Evolutionary conservation across 2,888 invertebrate genomes (phyloP).

Genomic region (Metellina segmentata): DNA sequence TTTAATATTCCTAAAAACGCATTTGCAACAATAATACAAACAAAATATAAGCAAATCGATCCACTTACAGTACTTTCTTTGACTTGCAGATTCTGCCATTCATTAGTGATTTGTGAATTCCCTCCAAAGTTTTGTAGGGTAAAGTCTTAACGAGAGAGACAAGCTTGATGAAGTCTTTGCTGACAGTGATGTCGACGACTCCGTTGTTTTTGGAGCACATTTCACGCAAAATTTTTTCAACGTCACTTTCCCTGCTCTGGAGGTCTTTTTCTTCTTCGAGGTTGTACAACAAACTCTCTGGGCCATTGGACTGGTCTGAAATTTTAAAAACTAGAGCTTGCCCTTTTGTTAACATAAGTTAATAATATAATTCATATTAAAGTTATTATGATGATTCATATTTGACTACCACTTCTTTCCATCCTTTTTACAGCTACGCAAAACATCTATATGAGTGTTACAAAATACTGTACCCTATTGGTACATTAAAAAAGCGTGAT

Average conservation of each 20-base stretch:
- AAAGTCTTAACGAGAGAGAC: constrained; percentile 15
- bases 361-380: neutral
- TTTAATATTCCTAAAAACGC: no score
- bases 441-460: no score
- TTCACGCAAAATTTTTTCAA: constrained; percentile 53
- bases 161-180: constrained; percentile 47
- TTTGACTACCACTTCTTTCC: no score
- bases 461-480: no score
- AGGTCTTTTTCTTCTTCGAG: constrained; percentile 36
- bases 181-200: constrained; percentile 38
- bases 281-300: constrained; percentile 29
- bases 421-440: no score
- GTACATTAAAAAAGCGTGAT: no score
- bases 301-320: constrained; percentile 15
- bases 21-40: no score
- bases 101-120: constrained; percentile 34
- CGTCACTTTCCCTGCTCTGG: constrained; percentile 50
- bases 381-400: neutral
- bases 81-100: constrained; percentile 48
- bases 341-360: neutral
- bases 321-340: neutral
- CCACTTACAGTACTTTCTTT: constrained; percentile 56
- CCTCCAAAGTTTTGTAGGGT: constrained; percentile 14
- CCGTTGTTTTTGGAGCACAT: constrained; percentile 47
- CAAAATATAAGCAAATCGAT: no score